These are phyloP conservation scores for Corythaeola cristata DNA, from an alignment of 2,113 vertebrate genomes.

Conservation along the genomic window DNA sequence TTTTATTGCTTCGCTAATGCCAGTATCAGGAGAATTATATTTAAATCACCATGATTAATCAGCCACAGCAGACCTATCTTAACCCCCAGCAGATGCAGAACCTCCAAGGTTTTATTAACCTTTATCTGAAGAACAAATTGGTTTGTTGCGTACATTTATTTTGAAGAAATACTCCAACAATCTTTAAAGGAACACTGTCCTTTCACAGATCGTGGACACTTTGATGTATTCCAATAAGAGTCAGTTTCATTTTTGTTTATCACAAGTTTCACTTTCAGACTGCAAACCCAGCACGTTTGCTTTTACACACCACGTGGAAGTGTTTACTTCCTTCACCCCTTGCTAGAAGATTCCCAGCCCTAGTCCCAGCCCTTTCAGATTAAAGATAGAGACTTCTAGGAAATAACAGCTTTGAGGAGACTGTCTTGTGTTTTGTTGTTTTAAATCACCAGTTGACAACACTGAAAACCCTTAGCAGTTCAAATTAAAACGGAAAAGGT, in stretches of 20 bases:
- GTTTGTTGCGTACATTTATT: background rate
- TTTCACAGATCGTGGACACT: background rate
- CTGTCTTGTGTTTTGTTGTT: background rate
- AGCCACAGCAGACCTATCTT: background rate
- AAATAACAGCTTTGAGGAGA: background rate
- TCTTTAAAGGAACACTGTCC: background rate
- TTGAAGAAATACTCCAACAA: background rate
- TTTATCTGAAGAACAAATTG: slow-evolving; percentile 11
- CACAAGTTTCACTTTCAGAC: background rate
- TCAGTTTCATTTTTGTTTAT: slow-evolving; percentile 13
- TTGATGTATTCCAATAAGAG: background rate
- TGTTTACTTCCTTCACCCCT: background rate
- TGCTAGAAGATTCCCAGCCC: slow-evolving; percentile 2
- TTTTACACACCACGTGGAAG: background rate
- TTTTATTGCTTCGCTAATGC: background rate
- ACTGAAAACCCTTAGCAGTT: background rate
- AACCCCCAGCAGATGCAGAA: background rate
- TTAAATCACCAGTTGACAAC: background rate
- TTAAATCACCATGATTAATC: slow-evolving; percentile 38
- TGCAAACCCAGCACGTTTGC: background rate
- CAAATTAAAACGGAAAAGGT: background rate
- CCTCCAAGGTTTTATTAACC: slow-evolving; percentile 48
- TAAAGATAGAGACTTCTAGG: background rate
- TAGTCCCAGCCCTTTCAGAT: background rate
- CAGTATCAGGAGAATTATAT: slow-evolving; percentile 11